A percentile compares a stretch with the other conserved stretches of the same genome.
These are phyloP conservation scores for Ostrea denselamellosa DNA, from an alignment of 1,140 invertebrate species.

Conservation along the genomic window DNA sequence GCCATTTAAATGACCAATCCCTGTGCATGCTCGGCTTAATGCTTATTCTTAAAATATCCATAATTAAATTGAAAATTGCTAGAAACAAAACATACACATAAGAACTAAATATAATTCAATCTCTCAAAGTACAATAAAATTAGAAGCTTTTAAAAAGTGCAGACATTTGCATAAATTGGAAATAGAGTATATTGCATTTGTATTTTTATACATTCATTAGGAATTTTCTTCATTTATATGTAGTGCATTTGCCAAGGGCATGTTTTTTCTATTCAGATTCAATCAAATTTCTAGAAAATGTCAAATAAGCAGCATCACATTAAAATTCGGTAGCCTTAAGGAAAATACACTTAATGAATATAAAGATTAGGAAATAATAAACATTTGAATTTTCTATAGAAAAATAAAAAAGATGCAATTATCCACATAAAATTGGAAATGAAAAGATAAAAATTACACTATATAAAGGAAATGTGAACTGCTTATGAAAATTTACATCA, in stretches of 20 bases:
- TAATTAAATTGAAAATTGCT: slow-evolving; percentile 24
- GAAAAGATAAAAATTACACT: not conserved
- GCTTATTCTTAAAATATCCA: slow-evolving; percentile 7
- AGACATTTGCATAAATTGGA: slow-evolving; percentile 36
- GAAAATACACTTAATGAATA: slow-evolving; percentile 24
- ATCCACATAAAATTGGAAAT: not conserved
- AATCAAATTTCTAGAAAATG: slow-evolving; percentile 32
- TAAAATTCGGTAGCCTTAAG: not conserved
- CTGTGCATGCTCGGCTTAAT: not conserved
- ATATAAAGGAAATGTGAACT: not conserved
- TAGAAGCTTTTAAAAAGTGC: slow-evolving; percentile 24
- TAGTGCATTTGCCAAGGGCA: slow-evolving; percentile 30
- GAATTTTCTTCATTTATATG: slow-evolving; percentile 17
- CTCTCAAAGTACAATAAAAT: not conserved
- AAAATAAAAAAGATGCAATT: not conserved
- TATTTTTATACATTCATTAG: slow-evolving; percentile 39
- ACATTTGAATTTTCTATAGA: not conserved
- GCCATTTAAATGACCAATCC: slow-evolving; percentile 37
- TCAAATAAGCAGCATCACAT: slow-evolving; percentile 3
- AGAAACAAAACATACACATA: slow-evolving; percentile 11
- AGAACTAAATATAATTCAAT: slow-evolving; percentile 15
- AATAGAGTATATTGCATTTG: slow-evolving; percentile 33
- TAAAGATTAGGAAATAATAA: slow-evolving; percentile 22
- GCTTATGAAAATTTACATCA: not conserved
- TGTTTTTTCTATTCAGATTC: slow-evolving; percentile 17